Conservation (phyloP, 2,888 invertebrate species). For the Philhelius pedissequus region DNA sequence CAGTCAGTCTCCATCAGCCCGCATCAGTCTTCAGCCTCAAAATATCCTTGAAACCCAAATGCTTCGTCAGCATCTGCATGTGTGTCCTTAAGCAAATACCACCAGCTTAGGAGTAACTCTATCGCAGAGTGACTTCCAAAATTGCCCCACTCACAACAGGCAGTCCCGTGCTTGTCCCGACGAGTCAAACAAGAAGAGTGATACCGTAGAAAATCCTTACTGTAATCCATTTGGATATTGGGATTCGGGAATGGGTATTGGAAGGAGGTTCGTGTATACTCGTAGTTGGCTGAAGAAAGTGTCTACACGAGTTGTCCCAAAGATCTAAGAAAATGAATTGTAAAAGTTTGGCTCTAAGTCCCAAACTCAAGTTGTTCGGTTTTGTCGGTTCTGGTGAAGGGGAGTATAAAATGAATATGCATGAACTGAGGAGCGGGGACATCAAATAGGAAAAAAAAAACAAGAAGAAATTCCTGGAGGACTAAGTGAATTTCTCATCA, state of each 20-base stretch:
- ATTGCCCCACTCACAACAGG: conserved; percentile 31
- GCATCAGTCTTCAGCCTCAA: not conserved
- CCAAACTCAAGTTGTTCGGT: conserved; percentile 12
- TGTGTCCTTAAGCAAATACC: conserved; percentile 40
- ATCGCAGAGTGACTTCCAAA: conserved; percentile 42
- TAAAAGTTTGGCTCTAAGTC: conserved; percentile 47
- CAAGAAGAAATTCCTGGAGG: not conserved
- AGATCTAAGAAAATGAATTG: conserved; percentile 36
- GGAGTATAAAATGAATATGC: conserved; percentile 47
- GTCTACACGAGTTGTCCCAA: not conserved
- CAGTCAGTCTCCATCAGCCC: not conserved
- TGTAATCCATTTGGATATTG: conserved; percentile 29
- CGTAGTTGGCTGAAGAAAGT: not conserved
- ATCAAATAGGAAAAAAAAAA: too few relatives aligned
- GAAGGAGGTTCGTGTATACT: not conserved
- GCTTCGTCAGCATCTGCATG: conserved; percentile 62
- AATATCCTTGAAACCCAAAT: conserved; percentile 22
- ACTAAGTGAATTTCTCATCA: conserved; percentile 39
- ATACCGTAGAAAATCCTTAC: conserved; percentile 26
- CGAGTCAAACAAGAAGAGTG: conserved; percentile 3
- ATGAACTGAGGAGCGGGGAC: conserved; percentile 34
- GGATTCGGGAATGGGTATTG: not conserved
- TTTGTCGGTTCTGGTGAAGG: conserved; percentile 3
- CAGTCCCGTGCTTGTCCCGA: not conserved
- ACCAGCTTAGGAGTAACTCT: conserved; percentile 40